Percentiles rank a stretch among this genome's conserved stretches.
Conservation (phyloP, 2,797 vertebrate species). For the Lateolabrax maculatus region DNA sequence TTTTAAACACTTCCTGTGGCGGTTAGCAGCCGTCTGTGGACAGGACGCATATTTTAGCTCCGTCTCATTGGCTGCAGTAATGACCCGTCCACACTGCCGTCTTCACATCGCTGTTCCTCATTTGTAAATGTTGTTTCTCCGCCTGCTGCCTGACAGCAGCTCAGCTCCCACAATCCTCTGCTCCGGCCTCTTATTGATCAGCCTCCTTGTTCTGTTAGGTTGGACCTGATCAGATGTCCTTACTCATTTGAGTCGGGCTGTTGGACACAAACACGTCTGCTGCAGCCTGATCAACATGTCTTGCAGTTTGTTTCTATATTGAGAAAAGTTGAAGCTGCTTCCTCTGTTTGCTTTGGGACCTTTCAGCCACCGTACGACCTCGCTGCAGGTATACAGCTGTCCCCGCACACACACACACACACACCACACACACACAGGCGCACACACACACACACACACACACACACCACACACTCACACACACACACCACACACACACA, state of each 20-base stretch:
- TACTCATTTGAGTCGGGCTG: not conserved
- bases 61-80: slow-evolving; percentile 40
- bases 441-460: not conserved
- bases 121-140: slow-evolving; percentile 48
- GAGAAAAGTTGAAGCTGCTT: not conserved
- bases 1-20: not conserved
- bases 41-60: slow-evolving; percentile 23
- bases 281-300: too few species aligned
- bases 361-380: not conserved
- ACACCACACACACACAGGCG: not conserved
- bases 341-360: not conserved
- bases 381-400: too few species aligned
- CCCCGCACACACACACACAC: not conserved
- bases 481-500: not conserved
- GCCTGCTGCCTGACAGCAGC: slow-evolving; percentile 13
- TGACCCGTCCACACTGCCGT: slow-evolving; percentile 15
- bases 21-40: not conserved
- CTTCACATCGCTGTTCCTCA: slow-evolving; percentile 14
- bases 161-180: slow-evolving; percentile 31
- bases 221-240: slow-evolving; percentile 5
- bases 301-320: not conserved
- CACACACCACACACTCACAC: not conserved
- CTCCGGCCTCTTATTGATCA: slow-evolving; percentile 29
- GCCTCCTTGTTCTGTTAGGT: not conserved
- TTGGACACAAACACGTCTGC: not conserved